Percentiles rank a stretch among this genome's conserved stretches.
Evolutionary conservation across 2,888 invertebrate species (phyloP).

Genomic region (Timema cristinae): DNA sequence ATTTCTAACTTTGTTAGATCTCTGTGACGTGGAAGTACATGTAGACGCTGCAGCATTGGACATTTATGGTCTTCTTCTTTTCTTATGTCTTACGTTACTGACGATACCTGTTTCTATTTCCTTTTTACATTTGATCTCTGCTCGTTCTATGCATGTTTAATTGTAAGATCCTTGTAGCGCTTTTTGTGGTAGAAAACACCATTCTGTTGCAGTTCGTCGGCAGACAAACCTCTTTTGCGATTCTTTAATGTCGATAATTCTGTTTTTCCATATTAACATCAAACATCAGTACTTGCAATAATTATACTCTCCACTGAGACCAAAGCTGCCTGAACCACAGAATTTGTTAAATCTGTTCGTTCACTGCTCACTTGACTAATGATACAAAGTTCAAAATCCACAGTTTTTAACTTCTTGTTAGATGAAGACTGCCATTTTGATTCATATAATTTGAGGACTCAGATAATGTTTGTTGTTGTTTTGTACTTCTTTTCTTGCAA

Average conservation of each 20-base stretch:
- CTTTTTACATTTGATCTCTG: not conserved
- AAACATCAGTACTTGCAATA: not conserved
- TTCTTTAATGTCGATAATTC: constrained; percentile 6
- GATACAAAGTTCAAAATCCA: not conserved
- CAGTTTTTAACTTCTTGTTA: not conserved
- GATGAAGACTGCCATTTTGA: not conserved
- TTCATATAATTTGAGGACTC: not conserved
- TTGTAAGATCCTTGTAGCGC: not conserved
- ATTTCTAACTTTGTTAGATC: not conserved
- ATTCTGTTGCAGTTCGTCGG: not conserved
- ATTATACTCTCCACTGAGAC: not conserved
- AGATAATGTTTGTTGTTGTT: not conserved
- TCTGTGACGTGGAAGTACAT: not conserved
- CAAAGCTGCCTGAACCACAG: constrained; percentile 1
- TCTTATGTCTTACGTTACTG: not conserved
- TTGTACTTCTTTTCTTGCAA: not conserved
- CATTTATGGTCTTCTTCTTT: not conserved
- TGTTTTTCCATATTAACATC: constrained; percentile 1
- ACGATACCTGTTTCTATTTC: not conserved
- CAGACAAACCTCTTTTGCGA: constrained; percentile 5
- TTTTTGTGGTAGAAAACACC: constrained; percentile 9
- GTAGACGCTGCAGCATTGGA: not conserved
- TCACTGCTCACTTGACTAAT: constrained; percentile 3
- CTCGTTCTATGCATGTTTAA: not conserved
- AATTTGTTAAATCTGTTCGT: not conserved